Evolutionary conservation across 2,888 invertebrate genomes (phyloP), one percentile per base, ranked within the genome.

Genomic region (Ectemnius cavifrons): DNA sequence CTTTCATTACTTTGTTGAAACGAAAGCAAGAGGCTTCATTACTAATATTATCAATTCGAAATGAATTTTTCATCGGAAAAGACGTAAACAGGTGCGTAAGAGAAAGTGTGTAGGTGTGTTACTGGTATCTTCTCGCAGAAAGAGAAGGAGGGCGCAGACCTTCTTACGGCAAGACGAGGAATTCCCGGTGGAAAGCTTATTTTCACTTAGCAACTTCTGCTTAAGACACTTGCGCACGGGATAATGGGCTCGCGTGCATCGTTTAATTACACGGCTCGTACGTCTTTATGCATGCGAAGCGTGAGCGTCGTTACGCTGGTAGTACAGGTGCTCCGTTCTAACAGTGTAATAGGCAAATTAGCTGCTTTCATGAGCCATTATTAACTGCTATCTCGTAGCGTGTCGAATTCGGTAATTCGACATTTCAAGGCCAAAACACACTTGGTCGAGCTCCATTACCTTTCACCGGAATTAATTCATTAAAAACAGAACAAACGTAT

Each of bases 31-130:
- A 23, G 23, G 23, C 23, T 4, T 37, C 1, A 37, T 37, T 37
- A 37, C 8, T 11, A 37, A 37, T 11, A 37, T 37, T 37, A 8
- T 37, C 37, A 47, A n/a, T 63, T 45, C 68, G 56, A 59, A 63
- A 72, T 69, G 63, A 68, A 61, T 49, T 66, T 72, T 67, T 62
- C 66, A 63, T 8, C 49, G 64, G 61, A 68, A 67, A 76, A 72
- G 72, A 76, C 69, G 66, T 76, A 65, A 57, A 69, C 72, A 71
- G 66, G 23, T 23, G 23, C 63, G 52, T 0, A 58, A 66, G 76
- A 76, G 75, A 69, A 76, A 69, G 77, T 72, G 75, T 71, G 77
- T 75, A 77, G 77, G 76, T 71, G 76, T 77, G 27, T 67, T 64
- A 71, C 66, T 71, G 57, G 75, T 46, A 77, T 77, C 76, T 65